Evolutionary conservation across 35 echinoderm and acorn worm genomes (phyloP).

Genomic region (Heliocidaris tuberculata): DNA sequence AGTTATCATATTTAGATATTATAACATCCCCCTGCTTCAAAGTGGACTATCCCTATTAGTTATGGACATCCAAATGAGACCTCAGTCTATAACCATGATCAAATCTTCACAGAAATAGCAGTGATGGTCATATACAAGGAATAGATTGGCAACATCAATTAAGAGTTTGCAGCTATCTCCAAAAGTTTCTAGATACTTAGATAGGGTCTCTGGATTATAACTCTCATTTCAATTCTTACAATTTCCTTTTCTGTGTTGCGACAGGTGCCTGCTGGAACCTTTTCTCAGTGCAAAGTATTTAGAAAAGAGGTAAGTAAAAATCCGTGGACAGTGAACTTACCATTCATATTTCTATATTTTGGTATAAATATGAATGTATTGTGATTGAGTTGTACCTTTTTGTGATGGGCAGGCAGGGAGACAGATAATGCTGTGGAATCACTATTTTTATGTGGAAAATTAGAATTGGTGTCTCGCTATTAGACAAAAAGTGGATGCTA

Average conservation of each 20-base stretch:
- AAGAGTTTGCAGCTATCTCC: not conserved
- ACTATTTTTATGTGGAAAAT: no score
- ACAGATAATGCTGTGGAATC: no score
- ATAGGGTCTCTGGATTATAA: not conserved
- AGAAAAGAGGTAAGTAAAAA: conserved; percentile 73
- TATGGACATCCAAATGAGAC: not conserved
- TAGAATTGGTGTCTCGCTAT: no score
- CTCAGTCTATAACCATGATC: not conserved
- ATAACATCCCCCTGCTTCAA: not conserved
- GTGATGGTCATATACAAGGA: not conserved
- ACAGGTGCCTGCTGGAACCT: conserved; percentile 65
- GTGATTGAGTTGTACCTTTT: no score
- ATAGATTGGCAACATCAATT: not conserved
- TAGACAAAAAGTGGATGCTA: no score
- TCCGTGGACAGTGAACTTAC: no score
- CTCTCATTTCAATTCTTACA: not conserved
- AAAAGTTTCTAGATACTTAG: not conserved
- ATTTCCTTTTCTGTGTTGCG: not conserved
- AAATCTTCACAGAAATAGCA: not conserved
- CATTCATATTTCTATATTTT: no score
- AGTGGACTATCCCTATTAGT: not conserved
- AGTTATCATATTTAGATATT: not conserved
- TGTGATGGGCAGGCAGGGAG: no score
- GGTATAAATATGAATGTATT: no score
- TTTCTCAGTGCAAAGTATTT: conserved; percentile 73